Evolutionary conservation across 2,888 invertebrate species (phyloP).

Genomic region (Priocnemis perturbator): DNA sequence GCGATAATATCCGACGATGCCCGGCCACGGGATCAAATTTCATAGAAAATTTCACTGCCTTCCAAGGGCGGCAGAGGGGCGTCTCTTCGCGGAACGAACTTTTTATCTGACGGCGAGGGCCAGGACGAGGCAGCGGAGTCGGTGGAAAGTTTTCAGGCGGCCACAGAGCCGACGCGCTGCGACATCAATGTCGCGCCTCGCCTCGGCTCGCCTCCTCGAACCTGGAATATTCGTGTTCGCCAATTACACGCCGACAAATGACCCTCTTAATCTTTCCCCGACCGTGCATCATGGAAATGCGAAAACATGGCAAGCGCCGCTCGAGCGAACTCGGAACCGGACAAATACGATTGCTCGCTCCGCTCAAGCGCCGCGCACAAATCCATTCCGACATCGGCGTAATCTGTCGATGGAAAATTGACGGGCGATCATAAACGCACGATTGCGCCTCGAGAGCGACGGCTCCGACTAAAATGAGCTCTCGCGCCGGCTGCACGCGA

Average conservation of each 20-base stretch:
- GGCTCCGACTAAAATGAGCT: no score
- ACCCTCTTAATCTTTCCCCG: constrained; percentile 19
- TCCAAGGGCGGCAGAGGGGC: constrained; percentile 22
- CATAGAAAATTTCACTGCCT: constrained; percentile 47
- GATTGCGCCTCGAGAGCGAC: no score
- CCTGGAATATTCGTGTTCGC: constrained; percentile 35
- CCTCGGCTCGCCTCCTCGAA: constrained; percentile 6
- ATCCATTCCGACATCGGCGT: no score
- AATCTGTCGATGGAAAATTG: no score
- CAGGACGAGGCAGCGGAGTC: no score
- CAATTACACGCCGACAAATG: constrained; percentile 46
- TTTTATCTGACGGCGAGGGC: constrained; percentile 40
- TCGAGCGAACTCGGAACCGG: neutral
- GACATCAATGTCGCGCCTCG: constrained; percentile 26
- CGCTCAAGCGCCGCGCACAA: no score
- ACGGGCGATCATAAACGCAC: no score
- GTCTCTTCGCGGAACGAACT: constrained; percentile 44
- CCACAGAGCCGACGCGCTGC: constrained; percentile 36
- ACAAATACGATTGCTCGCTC: constrained; percentile 4
- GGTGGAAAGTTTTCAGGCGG: constrained; percentile 38
- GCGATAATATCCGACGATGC: constrained; percentile 43
- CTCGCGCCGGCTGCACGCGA: no score
- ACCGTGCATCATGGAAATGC: constrained; percentile 11
- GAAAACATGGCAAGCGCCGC: no score
- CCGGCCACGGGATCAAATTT: constrained; percentile 47